Evolutionary conservation across 2,888 invertebrate genomes (phyloP), one percentile per base, ranked within the genome.

Genomic region (Atethmia centrago): DNA sequence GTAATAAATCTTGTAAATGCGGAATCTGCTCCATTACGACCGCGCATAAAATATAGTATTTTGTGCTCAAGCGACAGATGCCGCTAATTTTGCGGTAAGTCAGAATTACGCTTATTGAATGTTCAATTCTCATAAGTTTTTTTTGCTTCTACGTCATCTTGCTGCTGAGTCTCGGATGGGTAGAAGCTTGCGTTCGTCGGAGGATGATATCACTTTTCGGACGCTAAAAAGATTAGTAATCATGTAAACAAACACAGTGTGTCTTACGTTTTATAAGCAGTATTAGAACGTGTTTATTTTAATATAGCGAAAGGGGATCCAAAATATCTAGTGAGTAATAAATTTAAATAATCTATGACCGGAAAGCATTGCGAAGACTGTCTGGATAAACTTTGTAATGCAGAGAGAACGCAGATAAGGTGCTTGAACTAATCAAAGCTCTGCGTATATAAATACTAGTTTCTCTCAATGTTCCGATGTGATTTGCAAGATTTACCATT

Each of bases 151-250:
- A 64, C 80, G 78, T 85, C 79, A 81, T 74, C 66, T 36, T 58
- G 53, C 65, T 79, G 55, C 56, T 71, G 58, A 83, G 63, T 75
- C 66, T 79, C n/a, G 59, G 67, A 71, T 62, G 70, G 49, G 63
- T 70, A 63, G 47, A 53, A 67, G 66, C 70, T 71, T 51, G 78
- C 71, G 72, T 69, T 79, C 59, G 65, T 71, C 72, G 62, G 72
- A 80, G 74, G 75, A 93, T 94, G 94, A 94, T 92, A 94, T 94
- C 94, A 94, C 86, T 92, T 90, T 90, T 90, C 80, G 86, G 88
- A 88, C 85, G 90, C 88, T 92, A 91, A 93, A 92, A 92, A 92
- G 92, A 94, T 95, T 95, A 94, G 91, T 94, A 94, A 93, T 94
- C 90, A 91, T 90, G 93, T 93, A 95, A 95, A 95, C 93, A 95